phyloP scores from a whole-genome alignment of 2,113 vertebrate species.

The Sphyrna mokarran region DNA sequence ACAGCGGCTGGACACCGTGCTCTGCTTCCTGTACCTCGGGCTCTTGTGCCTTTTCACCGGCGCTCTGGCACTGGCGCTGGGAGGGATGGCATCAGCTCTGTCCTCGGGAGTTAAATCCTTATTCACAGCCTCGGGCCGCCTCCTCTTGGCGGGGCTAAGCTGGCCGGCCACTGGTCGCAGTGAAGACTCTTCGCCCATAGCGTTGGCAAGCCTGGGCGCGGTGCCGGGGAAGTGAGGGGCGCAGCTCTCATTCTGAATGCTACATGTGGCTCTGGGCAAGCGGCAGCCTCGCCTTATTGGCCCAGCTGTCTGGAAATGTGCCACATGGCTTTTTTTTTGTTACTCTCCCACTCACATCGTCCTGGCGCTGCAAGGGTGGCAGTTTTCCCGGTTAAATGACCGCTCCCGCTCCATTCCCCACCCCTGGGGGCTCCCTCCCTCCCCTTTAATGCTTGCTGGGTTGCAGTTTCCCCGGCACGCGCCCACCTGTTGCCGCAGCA shows the following conservation, averaged over 20 bases:
- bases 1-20: conserved; percentile 50
- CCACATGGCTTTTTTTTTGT: conserved; percentile 2
- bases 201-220: conserved; percentile 48
- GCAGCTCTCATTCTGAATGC: not conserved
- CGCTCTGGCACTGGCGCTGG: conserved; percentile 44
- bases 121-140: conserved; percentile 12
- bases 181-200: conserved; percentile 11
- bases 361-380: not conserved
- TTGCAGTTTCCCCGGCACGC: not conserved
- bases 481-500: conserved; percentile 40
- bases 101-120: conserved; percentile 42
- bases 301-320: not conserved
- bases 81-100: not conserved
- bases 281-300: not conserved
- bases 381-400: conserved; percentile 52
- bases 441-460: not conserved
- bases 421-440: not conserved
- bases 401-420: conserved; percentile 42
- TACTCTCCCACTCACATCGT: not conserved
- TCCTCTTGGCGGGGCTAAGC: conserved; percentile 42
- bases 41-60: conserved; percentile 49
- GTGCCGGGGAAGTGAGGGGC: not conserved
- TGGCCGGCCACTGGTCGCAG: conserved; percentile 3
- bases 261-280: not conserved
- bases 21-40: conserved; percentile 52